Percentiles rank a stretch among this genome's conserved stretches.
Conservation (phyloP, 1,140 invertebrate genomes). For the Colletes latitarsis region DNA sequence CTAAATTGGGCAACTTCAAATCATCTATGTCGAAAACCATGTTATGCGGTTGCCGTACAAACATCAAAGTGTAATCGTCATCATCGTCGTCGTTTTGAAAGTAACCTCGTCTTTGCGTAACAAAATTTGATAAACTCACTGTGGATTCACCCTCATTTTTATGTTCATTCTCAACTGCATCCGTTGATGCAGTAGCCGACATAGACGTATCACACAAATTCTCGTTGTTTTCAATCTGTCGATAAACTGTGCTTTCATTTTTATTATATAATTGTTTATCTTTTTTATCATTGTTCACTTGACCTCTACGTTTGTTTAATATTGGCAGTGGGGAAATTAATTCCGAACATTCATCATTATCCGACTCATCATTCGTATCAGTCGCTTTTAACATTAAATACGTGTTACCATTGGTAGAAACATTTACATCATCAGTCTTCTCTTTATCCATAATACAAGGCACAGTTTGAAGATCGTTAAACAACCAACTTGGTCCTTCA, state of each 20-base stretch:
- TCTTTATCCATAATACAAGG: constrained; percentile 30
- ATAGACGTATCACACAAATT: neutral
- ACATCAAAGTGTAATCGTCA: constrained; percentile 70
- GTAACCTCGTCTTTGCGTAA: constrained; percentile 61
- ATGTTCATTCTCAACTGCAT: neutral
- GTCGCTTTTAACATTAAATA: neutral
- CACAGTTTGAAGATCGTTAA: constrained; percentile 50
- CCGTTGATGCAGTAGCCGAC: neutral
- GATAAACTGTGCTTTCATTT: neutral
- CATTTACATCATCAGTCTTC: constrained; percentile 23
- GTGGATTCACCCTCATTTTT: constrained; percentile 8
- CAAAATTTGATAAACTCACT: constrained; percentile 51
- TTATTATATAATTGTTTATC: neutral
- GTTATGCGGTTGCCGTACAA: constrained; percentile 33
- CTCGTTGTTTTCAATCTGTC: neutral
- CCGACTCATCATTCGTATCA: constrained; percentile 10
- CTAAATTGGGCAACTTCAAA: constrained; percentile 62
- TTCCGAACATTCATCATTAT: constrained; percentile 4
- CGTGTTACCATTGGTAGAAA: constrained; percentile 10
- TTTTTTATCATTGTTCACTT: neutral
- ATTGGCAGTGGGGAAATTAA: neutral
- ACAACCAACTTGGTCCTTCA: constrained; percentile 78
- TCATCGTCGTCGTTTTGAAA: constrained; percentile 45
- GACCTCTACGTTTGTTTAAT: neutral
- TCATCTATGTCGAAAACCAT: constrained; percentile 67